These are phyloP conservation scores for Microchrysa polita DNA, from an alignment of 2,888 invertebrate species.

Conservation along the genomic window DNA sequence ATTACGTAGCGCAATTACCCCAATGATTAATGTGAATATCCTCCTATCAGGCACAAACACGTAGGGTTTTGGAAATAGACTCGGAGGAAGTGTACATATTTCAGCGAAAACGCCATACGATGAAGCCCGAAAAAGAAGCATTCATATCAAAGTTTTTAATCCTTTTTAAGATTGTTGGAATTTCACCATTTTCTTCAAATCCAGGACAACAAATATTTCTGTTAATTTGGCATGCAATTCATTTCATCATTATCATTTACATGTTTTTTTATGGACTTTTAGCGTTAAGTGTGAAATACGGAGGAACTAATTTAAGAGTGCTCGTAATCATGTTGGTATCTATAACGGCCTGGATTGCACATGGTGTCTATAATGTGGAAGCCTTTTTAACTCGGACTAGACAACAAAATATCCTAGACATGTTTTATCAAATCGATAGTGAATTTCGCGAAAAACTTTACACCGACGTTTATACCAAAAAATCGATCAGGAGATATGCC, in stretches of 20 bases:
- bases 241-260: slow-evolving; percentile 1
- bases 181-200: slow-evolving; percentile 11
- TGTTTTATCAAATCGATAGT: slow-evolving; percentile 49
- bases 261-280: slow-evolving; percentile 2
- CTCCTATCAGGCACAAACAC: too few species aligned
- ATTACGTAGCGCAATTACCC: too few species aligned
- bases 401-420: slow-evolving; percentile 48
- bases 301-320: slow-evolving; percentile 37
- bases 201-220: not conserved
- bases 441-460: slow-evolving; percentile 46
- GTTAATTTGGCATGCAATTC: not conserved
- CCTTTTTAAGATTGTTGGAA: slow-evolving; percentile 10
- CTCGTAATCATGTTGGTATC: slow-evolving; percentile 51
- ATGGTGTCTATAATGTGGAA: slow-evolving; percentile 53
- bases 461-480: slow-evolving; percentile 19
- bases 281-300: not conserved
- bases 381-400: slow-evolving; percentile 50
- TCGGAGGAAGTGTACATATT: too few species aligned
- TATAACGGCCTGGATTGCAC: slow-evolving; percentile 52
- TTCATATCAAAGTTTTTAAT: not conserved
- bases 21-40: too few species aligned
- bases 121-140: too few species aligned
- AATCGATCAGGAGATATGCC: not conserved
- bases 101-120: too few species aligned
- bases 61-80: too few species aligned